Conservation (phyloP, 2,797 vertebrate genomes). For the Anniella stebbinsi region DNA sequence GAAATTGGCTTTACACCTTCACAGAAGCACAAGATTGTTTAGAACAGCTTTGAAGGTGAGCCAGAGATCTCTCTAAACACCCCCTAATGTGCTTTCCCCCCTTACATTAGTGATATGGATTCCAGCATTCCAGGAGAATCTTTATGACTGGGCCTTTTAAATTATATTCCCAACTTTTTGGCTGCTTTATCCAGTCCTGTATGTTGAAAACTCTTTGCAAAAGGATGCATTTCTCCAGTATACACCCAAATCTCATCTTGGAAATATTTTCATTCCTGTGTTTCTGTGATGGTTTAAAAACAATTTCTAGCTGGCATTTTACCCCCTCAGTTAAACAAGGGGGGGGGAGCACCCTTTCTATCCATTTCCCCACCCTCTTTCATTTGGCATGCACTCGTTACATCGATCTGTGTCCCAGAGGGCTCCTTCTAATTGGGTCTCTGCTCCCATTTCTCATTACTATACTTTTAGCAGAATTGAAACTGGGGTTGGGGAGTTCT, state of each 20-base stretch:
- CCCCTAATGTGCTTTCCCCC: no score
- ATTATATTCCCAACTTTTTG: not conserved
- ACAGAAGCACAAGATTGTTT: no score
- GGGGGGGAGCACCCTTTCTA: not conserved
- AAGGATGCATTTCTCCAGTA: not conserved
- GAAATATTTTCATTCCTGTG: not conserved
- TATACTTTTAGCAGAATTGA: constrained; percentile 37
- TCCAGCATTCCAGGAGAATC: not conserved
- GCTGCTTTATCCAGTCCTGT: not conserved
- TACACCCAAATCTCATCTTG: constrained; percentile 22
- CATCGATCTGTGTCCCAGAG: constrained; percentile 37
- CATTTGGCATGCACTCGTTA: constrained; percentile 18
- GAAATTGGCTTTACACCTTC: no score
- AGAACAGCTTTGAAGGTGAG: not conserved
- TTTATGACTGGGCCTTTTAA: not conserved
- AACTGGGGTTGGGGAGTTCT: constrained; percentile 48
- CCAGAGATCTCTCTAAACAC: not conserved
- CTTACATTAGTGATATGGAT: not conserved
- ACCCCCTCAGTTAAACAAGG: not conserved
- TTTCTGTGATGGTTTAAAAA: not conserved
- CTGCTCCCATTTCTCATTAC: not conserved
- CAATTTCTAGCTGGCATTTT: not conserved
- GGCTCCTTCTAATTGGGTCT: constrained; percentile 52
- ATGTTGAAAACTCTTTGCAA: constrained; percentile 18
- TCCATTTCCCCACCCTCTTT: not conserved